Conservation (phyloP, 2,797 vertebrate species). For the Sebastes umbrosus region DNA sequence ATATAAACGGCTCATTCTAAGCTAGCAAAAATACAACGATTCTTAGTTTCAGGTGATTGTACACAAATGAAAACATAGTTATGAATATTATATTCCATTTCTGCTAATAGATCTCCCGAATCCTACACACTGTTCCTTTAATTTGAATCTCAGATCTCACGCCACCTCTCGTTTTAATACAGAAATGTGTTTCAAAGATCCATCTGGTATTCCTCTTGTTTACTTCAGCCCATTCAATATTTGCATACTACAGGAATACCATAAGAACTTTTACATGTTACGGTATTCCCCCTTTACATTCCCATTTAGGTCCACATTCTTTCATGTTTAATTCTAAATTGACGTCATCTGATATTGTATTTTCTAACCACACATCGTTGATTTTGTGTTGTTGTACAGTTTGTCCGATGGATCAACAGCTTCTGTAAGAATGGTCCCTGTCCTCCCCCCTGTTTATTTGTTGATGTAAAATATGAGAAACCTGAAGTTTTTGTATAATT, state of each 20-base stretch:
- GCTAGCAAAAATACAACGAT: not conserved
- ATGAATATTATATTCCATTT: not conserved
- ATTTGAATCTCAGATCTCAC: constrained; percentile 25
- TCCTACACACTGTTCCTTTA: not conserved
- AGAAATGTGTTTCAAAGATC: constrained; percentile 17
- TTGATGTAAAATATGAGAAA: constrained; percentile 69
- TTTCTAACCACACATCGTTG: constrained; percentile 33
- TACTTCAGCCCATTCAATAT: constrained; percentile 11
- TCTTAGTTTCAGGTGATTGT: not conserved
- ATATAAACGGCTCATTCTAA: not conserved
- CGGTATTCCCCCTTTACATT: constrained; percentile 53
- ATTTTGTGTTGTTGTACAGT: constrained; percentile 73
- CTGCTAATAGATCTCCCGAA: not conserved
- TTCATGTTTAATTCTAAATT: constrained; percentile 30
- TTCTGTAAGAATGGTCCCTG: constrained; percentile 31
- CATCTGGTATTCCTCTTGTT: constrained; percentile 9
- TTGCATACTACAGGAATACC: constrained; percentile 8
- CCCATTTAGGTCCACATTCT: constrained; percentile 32
- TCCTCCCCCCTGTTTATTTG: constrained; percentile 49
- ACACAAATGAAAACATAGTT: not conserved
- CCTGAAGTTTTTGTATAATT: constrained; percentile 67
- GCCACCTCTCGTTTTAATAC: constrained; percentile 14
- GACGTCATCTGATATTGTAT: constrained; percentile 23
- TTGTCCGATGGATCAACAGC: constrained; percentile 44
- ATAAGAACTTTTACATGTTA: constrained; percentile 6